Percentiles rank a stretch among this genome's conserved stretches.
These are phyloP conservation scores for Anoplolepis gracilipes DNA, from an alignment of 1,140 invertebrate genomes.

Conservation along the genomic window DNA sequence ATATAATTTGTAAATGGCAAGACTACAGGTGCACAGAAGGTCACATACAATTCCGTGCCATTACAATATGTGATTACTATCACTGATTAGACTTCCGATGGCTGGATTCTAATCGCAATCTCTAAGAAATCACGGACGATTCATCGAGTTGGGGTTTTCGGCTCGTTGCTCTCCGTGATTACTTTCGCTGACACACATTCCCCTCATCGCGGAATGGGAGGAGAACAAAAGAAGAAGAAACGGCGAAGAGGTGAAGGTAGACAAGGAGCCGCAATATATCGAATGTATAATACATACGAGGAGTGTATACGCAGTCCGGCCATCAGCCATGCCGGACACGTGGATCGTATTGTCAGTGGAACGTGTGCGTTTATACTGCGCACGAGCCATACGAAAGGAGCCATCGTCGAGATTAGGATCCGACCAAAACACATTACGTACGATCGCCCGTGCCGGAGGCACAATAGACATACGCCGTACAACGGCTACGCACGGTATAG, in stretches of 20 bases:
- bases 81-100: slow-evolving; percentile 36
- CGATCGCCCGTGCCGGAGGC: slow-evolving; percentile 40
- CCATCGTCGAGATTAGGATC: slow-evolving; percentile 59
- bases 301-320: not conserved
- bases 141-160: slow-evolving; percentile 22
- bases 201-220: not conserved
- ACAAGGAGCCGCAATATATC: slow-evolving; percentile 15
- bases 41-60: slow-evolving; percentile 16
- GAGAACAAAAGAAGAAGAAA: slow-evolving; percentile 24
- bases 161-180: slow-evolving; percentile 35
- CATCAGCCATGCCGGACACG: slow-evolving; percentile 61
- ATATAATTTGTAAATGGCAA: slow-evolving; percentile 20
- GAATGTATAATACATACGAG: too few relatives aligned
- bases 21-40: slow-evolving; percentile 7
- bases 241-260: not conserved
- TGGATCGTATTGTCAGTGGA: slow-evolving; percentile 49
- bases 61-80: slow-evolving; percentile 43
- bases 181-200: slow-evolving; percentile 56
- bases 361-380: slow-evolving; percentile 52
- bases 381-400: slow-evolving; percentile 58
- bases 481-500: slow-evolving; percentile 25
- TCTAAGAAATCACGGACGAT: slow-evolving; percentile 38
- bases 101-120: slow-evolving; percentile 1
- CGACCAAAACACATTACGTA: slow-evolving; percentile 58
- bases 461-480: slow-evolving; percentile 41